Evolutionary conservation across 2,797 vertebrate species (phyloP), one percentile per base, ranked within the genome.

Genomic region (Pangasius mekongensis): DNA sequence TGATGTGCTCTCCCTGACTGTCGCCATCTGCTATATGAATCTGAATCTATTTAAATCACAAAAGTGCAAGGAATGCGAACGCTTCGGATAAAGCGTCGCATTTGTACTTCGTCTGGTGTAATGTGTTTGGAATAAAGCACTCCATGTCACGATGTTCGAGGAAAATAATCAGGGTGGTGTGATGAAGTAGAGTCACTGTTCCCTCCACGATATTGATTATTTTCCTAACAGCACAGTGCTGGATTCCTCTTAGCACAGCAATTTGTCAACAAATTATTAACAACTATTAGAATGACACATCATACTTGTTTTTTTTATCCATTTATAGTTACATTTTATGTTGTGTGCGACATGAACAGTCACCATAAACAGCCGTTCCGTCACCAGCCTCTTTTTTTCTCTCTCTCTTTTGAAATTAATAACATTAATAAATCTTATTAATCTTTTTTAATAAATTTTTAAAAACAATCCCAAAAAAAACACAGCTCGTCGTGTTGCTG

Each of bases 11-110:
- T 33, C 33, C 24, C 86, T 13, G 36, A 36, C 54, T 62, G 7
- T 13, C 22, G 11, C 81, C 81, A 77, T 87, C 71, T 84, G 78
- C 66, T 43, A 16, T 22, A 73, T 43, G 49, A 39, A 80, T 86
- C 22, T 18, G 16, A 22, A 82, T 81, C 81, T n/a, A 81, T 80
- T 81, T 71, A n/a, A 64, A 24, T 71, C 24, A 9, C 24, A 54
- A 24, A 47, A 74, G 10, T 5, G 74, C 6, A 56, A n/a, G 62
- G 22, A 43, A 81, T 10, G 22, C 30, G 33, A 66, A 20, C 0
- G 39, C 27, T 30, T 33, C 1, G 76, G n/a, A 33, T 33, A 33
- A 56, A 56, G 33, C 1, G 13, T 1, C 27, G 7, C 14, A 22
- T n/a, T 18, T 16, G 47, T 52, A 6, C 24, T 33, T 10, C 18